Conservation (phyloP, 2,113 vertebrate species). For the Tonatia bakeri region DNA sequence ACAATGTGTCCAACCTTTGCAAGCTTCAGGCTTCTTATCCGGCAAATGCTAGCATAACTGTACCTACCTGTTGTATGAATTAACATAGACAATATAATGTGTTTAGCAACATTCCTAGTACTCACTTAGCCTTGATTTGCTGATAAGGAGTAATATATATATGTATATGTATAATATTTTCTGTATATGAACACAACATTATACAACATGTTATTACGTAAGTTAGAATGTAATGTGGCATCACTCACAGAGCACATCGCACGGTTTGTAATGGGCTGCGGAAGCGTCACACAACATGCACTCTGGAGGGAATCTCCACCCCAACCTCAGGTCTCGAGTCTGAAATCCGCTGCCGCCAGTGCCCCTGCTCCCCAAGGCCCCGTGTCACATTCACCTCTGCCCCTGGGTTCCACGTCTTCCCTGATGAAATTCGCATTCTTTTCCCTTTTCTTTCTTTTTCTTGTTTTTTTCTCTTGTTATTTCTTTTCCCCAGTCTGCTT, state of each 20-base stretch:
- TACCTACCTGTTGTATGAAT: not conserved
- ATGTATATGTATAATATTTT: not conserved
- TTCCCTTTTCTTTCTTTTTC: not conserved
- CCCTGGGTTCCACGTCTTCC: not conserved
- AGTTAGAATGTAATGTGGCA: not conserved
- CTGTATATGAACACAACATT: not conserved
- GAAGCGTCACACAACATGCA: no score
- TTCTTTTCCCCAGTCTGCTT: not conserved
- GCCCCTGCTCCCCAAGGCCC: not conserved
- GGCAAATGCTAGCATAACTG: not conserved
- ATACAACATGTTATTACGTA: not conserved
- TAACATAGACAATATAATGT: not conserved
- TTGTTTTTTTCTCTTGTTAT: not conserved
- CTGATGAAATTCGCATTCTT: not conserved
- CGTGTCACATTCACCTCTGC: not conserved
- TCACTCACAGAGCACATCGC: not conserved
- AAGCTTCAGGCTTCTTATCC: not conserved
- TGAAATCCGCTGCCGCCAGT: not conserved
- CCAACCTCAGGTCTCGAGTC: not conserved
- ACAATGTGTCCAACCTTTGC: not conserved
- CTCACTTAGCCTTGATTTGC: not conserved
- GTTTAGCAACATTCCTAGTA: not conserved
- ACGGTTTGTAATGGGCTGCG: not conserved
- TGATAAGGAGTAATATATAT: not conserved
- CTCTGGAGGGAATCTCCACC: not conserved